Base-by-base conservation (phyloP, 1,140 invertebrate species). In the Elymnias hypermnestra region DNA sequence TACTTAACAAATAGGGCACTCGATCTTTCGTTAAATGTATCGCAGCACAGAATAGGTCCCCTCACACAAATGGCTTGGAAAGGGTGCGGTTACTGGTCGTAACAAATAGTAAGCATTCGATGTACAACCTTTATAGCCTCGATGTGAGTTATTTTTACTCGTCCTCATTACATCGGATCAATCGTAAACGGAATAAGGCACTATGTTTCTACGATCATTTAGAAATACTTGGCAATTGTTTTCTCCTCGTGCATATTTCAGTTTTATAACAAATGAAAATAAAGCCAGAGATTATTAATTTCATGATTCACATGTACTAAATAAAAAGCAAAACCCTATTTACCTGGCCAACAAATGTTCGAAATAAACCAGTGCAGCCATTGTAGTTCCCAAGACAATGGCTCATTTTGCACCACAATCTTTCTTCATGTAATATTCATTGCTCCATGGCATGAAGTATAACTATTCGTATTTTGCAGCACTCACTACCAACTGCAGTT, bases 1-100 rank as follows among this genome's bases (percentile, higher is more conserved):
- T 56, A 53, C 58, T 72, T 73, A 69, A 76, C 67, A 76, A 73
- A 76, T 72, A 50, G 62, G 53, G 56, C 50, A 68, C 62, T 77
- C 68, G 72, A 77, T 77, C 68, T 72, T 51, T 72, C 54, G 68
- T 68, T 76, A 55, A 76, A 73, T 73, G 70, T 73, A 73, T 76
- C 63, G 70, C 71, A 65, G 50, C 58, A 58, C 56, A 57, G 51
- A 69, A 69, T 68, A 65, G 63, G 63, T 68, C 55, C 47, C 49
- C 53, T 53, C 45, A 61, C 68, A 76, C 62, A 76, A 76, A 76
- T 76, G 72, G 64, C 49, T 64, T 47, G 72, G 68, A 76, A 76
- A 73, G 73, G 72, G 72, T 70, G 63, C 69, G 51, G 56, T 64
- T 63, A 48, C 48, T 53, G 63, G 56, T 59, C 58, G 70, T 69